phyloP scores from a whole-genome alignment of 2,888 invertebrate species.

The Leistus spinibarbis region DNA sequence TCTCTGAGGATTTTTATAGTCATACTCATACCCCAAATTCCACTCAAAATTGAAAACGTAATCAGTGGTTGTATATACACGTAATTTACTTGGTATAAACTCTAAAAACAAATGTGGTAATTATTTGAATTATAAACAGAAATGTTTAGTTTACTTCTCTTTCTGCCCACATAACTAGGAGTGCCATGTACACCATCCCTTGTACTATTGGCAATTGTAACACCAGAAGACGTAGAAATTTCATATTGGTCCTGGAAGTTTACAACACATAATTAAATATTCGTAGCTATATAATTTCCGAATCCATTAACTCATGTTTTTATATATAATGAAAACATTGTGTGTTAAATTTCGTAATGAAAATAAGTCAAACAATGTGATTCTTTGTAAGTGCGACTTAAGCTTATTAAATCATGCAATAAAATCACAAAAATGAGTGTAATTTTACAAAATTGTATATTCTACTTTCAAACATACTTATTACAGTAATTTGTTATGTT shows the following conservation, averaged over 20 bases:
- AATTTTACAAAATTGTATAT: background rate
- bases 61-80: slow-evolving; percentile 70
- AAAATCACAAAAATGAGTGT: background rate
- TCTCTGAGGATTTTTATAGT: slow-evolving; percentile 62
- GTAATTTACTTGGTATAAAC: slow-evolving; percentile 63
- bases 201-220: slow-evolving; percentile 75
- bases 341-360: background rate
- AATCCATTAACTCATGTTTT: no score
- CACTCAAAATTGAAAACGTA: slow-evolving; percentile 68
- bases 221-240: slow-evolving; percentile 64
- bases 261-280: background rate
- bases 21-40: slow-evolving; percentile 73
- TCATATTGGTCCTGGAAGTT: slow-evolving; percentile 61
- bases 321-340: no score
- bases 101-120: slow-evolving; percentile 53
- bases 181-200: slow-evolving; percentile 64
- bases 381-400: no score
- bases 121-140: background rate
- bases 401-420: background rate
- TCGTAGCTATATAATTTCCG: background rate
- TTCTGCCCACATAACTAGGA: slow-evolving; percentile 68
- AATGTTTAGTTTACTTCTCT: slow-evolving; percentile 62
- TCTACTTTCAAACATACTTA: background rate
- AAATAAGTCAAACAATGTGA: no score
- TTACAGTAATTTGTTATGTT: background rate